Evolutionary conservation across 2,888 invertebrate genomes (phyloP).

Genomic region (Mimas tiliae): DNA sequence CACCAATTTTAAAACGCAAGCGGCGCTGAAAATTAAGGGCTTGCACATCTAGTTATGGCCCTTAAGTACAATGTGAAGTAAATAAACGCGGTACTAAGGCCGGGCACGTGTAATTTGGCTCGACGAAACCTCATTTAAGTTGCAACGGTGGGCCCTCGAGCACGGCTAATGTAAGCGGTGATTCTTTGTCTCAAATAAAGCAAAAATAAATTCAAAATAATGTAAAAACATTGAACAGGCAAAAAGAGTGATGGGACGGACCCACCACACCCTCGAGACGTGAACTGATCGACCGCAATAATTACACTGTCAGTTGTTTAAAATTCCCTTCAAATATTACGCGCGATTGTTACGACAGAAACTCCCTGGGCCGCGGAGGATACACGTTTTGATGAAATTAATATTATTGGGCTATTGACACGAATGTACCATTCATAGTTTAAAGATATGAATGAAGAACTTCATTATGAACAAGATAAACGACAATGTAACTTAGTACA

Average conservation of each 20-base stretch:
- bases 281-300: conserved; percentile 69
- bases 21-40: conserved; percentile 74
- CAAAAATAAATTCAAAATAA: conserved; percentile 78
- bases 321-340: conserved; percentile 59
- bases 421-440: background rate
- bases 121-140: conserved; percentile 79
- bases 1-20: conserved; percentile 62
- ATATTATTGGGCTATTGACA: conserved; percentile 10
- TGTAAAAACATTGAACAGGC: conserved; percentile 75
- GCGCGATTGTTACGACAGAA: conserved; percentile 31
- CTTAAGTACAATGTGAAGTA: conserved; percentile 83
- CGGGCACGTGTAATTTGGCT: conserved; percentile 78
- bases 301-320: conserved; percentile 74
- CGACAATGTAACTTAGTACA: background rate
- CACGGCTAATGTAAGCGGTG: conserved; percentile 69
- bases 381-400: conserved; percentile 15
- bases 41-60: conserved; percentile 77
- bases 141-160: conserved; percentile 65
- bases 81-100: conserved; percentile 76
- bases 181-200: conserved; percentile 73
- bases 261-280: conserved; percentile 69
- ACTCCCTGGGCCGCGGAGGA: background rate
- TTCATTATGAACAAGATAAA: background rate
- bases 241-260: conserved; percentile 74
- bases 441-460: background rate